Conservation (phyloP, 2,888 invertebrate species). For the Prostheceraeus crozeri region DNA sequence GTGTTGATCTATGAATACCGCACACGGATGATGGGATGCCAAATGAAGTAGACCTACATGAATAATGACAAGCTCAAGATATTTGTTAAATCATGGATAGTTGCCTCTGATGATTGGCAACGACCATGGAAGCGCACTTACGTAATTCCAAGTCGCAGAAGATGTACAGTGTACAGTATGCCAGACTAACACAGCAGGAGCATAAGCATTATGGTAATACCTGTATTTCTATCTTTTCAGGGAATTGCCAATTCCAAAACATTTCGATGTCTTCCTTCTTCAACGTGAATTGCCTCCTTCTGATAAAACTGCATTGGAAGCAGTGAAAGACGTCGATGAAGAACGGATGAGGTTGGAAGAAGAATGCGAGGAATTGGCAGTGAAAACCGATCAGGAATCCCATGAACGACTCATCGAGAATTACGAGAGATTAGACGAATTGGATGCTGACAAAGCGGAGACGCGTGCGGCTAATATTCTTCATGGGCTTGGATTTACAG, state of each 20-base stretch:
- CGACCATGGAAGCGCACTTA: too few relatives aligned
- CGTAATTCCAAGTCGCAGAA: too few relatives aligned
- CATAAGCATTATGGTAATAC: too few relatives aligned
- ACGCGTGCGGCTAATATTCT: slow-evolving; percentile 86
- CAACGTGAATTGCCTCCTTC: slow-evolving; percentile 96
- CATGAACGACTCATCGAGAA: slow-evolving; percentile 57
- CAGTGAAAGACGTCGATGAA: slow-evolving; percentile 96
- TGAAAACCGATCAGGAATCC: slow-evolving; percentile 73
- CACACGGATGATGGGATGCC: too few relatives aligned
- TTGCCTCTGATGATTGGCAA: too few relatives aligned
- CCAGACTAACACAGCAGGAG: too few relatives aligned
- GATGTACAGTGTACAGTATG: too few relatives aligned
- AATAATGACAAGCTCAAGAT: too few relatives aligned
- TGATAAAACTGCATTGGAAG: slow-evolving; percentile 84
- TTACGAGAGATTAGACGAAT: slow-evolving; percentile 91
- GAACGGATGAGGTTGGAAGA: slow-evolving; percentile 82
- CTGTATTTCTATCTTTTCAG: too few relatives aligned
- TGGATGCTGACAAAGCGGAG: slow-evolving; percentile 89
- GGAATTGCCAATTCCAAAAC: slow-evolving; percentile 86
- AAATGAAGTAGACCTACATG: too few relatives aligned
- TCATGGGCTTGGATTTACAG: slow-evolving; percentile 86
- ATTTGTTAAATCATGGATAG: too few relatives aligned
- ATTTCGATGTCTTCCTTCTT: slow-evolving; percentile 93
- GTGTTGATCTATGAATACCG: too few relatives aligned
- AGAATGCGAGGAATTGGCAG: slow-evolving; percentile 78